Base-by-base conservation (phyloP, 2,113 vertebrate genomes). In the Quiscalus mexicanus region DNA sequence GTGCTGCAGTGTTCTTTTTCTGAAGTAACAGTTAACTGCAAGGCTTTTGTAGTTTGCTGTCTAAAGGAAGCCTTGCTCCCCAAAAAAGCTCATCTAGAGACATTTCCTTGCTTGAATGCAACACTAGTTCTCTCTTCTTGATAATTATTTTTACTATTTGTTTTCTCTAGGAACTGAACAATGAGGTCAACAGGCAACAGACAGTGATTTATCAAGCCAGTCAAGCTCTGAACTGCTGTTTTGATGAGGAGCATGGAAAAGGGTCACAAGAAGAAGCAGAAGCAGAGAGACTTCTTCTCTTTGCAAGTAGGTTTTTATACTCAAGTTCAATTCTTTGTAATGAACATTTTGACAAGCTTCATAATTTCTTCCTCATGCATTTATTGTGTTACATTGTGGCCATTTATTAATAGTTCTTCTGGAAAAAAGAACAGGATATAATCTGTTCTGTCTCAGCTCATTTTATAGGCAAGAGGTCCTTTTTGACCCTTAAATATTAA, bases 121-220 rank as follows among this genome's bases (percentile, higher is more conserved):
- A 45, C 31, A 50, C 25, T 42, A 47, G 35, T 45, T 67, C 7
- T 64, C 12, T 59, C 5, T 53, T 50, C 10, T 75, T 65, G 19
- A 14, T 70, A 22, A 64, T 64, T 87, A 16, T 49, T 82, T 65
- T 55, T 35, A 25, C 21, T 53, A 5, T 5, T 82, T 70, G 14
- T n/a, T 95, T 90, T 82, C 37, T 35, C 30, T 87, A 98, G 98
- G 97, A 98, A 25, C 89, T 98, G 89, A 98, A 98, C 37, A 99
- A 98, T 89, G 99, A 99, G 81, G 97, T 99, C 95, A 99, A 99
- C 96, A 91, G 99, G 96, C 99, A 99, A 96, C 99, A 99, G 97
- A 99, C 99, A 2, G 98, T 99, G 77, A 99, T 99, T 90, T 98
- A 99, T 87, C 99, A 99, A 97, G 99, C 99, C 85, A 99, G 99